These are phyloP conservation scores for Drosophila elegans DNA, from an alignment of 1,140 invertebrate species.

Conservation along the genomic window DNA sequence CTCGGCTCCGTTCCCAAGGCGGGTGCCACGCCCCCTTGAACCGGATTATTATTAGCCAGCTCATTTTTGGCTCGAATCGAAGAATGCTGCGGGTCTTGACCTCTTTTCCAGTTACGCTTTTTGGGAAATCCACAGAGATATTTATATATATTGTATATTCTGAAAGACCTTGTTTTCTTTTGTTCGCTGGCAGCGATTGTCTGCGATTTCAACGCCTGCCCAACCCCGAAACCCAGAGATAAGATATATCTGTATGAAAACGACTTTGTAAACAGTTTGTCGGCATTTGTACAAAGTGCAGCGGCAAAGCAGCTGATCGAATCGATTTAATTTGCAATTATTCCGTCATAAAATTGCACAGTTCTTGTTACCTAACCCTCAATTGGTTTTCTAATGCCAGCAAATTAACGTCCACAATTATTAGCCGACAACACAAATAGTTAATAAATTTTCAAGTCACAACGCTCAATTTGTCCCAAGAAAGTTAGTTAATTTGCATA, in stretches of 20 bases:
- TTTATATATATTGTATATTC: constrained; percentile 45
- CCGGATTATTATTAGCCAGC: constrained; percentile 51
- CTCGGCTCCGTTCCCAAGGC: constrained; percentile 26
- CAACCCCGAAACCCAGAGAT: constrained; percentile 28
- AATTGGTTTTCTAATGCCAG: constrained; percentile 30
- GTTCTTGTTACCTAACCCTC: constrained; percentile 33
- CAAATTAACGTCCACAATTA: constrained; percentile 27
- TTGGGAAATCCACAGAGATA: constrained; percentile 43
- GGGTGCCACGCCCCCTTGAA: constrained; percentile 35
- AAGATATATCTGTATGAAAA: constrained; percentile 34
- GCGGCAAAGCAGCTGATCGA: constrained; percentile 41
- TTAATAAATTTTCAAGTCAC: constrained; percentile 1
- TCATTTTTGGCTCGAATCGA: constrained; percentile 35
- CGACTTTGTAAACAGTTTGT: constrained; percentile 43
- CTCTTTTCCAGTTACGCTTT: constrained; percentile 40
- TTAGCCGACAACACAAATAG: background rate
- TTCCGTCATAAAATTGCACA: constrained; percentile 26
- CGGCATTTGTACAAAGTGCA: constrained; percentile 51
- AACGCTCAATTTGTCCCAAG: constrained; percentile 2
- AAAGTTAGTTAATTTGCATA: constrained; percentile 37
- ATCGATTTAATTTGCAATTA: constrained; percentile 47
- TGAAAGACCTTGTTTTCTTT: constrained; percentile 34
- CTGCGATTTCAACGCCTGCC: constrained; percentile 12
- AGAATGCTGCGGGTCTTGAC: constrained; percentile 48
- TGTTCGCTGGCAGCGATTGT: constrained; percentile 20